A percentile compares a stretch with the other conserved stretches of the same genome.
Evolutionary conservation across 2,888 invertebrate species (phyloP).

Genomic region (Tetranychus truncatus): DNA sequence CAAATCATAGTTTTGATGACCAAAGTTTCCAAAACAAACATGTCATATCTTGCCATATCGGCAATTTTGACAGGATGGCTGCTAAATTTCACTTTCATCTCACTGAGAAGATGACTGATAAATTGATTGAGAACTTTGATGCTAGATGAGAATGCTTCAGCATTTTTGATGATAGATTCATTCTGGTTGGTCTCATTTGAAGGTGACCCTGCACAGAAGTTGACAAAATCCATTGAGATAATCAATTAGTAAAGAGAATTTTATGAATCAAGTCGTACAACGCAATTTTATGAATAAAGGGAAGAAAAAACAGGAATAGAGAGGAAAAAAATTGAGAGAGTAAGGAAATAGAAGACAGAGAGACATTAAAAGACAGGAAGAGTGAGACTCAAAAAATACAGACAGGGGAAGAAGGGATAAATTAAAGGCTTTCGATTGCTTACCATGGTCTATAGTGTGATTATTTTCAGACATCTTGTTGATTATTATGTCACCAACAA

Average conservation of each 20-base stretch:
- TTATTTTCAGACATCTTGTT: background rate
- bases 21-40: conserved; percentile 55
- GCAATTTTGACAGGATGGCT: conserved; percentile 26
- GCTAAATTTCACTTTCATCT: conserved; percentile 28
- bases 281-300: background rate
- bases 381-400: background rate
- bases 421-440: background rate
- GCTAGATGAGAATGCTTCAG: conserved; percentile 43
- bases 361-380: background rate
- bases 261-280: background rate
- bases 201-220: background rate
- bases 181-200: conserved; percentile 47
- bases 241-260: background rate
- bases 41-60: conserved; percentile 47
- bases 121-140: conserved; percentile 44
- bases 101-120: conserved; percentile 22
- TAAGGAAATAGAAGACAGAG: background rate
- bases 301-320: background rate
- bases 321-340: background rate
- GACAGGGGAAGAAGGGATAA: background rate
- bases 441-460: background rate
- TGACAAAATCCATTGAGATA: background rate
- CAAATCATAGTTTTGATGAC: conserved; percentile 54
- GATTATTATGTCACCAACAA: background rate
- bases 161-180: conserved; percentile 50